Evolutionary conservation across 2,888 invertebrate species (phyloP).

Genomic region (Diogma glabrata): DNA sequence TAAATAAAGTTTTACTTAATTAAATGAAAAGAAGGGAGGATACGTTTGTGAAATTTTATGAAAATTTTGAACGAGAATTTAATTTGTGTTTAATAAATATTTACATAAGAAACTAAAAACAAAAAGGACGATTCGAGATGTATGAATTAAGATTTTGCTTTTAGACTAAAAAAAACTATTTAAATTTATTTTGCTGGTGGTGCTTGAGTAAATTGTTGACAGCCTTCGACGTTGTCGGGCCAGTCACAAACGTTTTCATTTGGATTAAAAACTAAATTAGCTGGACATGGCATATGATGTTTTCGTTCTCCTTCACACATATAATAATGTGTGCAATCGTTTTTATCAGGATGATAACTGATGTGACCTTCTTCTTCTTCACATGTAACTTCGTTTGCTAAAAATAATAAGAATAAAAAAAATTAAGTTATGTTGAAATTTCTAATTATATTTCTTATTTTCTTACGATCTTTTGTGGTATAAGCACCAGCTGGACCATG

Average conservation of each 20-base stretch:
- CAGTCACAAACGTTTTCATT: conserved; percentile 92
- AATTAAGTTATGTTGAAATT: not conserved
- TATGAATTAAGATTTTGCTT: not conserved
- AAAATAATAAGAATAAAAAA: too few relatives aligned
- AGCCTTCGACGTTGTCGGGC: conserved; percentile 90
- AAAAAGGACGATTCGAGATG: not conserved
- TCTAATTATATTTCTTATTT: too few relatives aligned
- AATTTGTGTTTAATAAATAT: too few relatives aligned
- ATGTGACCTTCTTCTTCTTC: conserved; percentile 93
- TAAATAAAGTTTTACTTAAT: too few relatives aligned
- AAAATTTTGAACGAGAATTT: too few relatives aligned
- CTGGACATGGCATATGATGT: conserved; percentile 92
- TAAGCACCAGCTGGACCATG: conserved; percentile 57
- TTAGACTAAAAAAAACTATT: too few relatives aligned
- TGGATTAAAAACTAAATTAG: conserved; percentile 82
- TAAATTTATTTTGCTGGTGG: conserved; percentile 39
- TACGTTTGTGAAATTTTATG: too few relatives aligned
- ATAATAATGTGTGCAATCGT: conserved; percentile 87
- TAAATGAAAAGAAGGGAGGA: too few relatives aligned
- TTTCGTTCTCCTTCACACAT: conserved; percentile 94
- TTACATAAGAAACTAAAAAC: not conserved
- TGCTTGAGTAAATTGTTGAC: conserved; percentile 57
- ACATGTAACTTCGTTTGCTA: conserved; percentile 79
- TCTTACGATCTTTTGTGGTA: conserved; percentile 83
- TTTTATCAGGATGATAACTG: conserved; percentile 81